Base-by-base conservation (phyloP, 2,888 invertebrate species). In the Hartigia nigra region DNA sequence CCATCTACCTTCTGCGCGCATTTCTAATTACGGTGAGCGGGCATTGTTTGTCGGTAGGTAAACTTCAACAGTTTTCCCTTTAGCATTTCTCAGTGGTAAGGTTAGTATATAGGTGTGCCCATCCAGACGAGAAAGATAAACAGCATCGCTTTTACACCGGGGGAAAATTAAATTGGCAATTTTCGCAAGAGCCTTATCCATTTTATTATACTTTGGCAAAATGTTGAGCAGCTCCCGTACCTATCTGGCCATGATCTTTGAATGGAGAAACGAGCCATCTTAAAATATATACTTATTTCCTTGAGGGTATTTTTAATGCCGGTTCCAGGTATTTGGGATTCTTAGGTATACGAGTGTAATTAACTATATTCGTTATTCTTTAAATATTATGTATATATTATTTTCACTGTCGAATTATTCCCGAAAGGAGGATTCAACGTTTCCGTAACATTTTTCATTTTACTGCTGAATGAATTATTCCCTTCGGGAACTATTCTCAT, bases 401-500 rank as follows among this genome's bases (percentile, higher is more conserved):
- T 55, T 55, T 55, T 55, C 55, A 55, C 55, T n/a, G 2, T 55
- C 55, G 23, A 55, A 23, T 23, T 23, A 14, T 55, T 55, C 1
- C 55, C 23, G 23, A 0, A 55, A 23, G 23, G 23, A 55, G 55
- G 23, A 23, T 23, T 55, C 23, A 9, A 9, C 23, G 23, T 23
- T 55, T 55, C 1, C 55, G 55, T 55, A 55, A 9, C 55, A 55
- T 55, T 55, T 55, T 55, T 55, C 55, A 55, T 55, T 55, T 55
- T 69, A 1, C 72, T 14, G 35, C 75, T 69, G 70, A 75, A 77
- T 74, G 82, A 82, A 84, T 82, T 84, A 84, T 86, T 84, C 80
- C 79, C 70, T 81, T 79, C 80, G 74, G 82, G 86, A 88, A 88
- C 86, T 88, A 87, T 72, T 84, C 83, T 84, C 84, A 87, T 88